phyloP scores from a whole-genome alignment of 1,140 invertebrate species.

The Pentalonia nigronervosa region DNA sequence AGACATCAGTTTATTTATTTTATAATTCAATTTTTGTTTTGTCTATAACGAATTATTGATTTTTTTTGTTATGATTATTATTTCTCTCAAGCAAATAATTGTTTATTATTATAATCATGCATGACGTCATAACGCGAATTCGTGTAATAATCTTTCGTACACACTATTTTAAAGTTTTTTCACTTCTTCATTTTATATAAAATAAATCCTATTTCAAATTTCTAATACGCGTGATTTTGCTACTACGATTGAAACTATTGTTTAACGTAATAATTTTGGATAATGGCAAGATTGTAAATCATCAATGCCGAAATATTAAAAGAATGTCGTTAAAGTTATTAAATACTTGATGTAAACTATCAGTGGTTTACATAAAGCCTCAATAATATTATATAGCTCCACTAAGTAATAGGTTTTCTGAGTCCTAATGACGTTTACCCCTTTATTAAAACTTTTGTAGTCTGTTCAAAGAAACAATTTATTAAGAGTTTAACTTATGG shows the following conservation, averaged over 20 bases:
- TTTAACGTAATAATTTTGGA: background rate
- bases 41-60: background rate
- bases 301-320: background rate
- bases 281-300: background rate
- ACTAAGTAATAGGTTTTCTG: background rate
- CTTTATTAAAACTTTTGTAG: conserved; percentile 20
- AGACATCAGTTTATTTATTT: conserved; percentile 11
- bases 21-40: background rate
- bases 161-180: background rate
- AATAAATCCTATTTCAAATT: background rate
- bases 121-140: background rate
- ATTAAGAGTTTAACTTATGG: background rate
- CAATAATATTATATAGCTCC: background rate
- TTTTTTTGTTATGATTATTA: background rate
- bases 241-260: background rate
- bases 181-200: background rate
- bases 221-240: background rate
- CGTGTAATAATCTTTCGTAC: background rate
- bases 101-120: background rate
- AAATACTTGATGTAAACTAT: background rate
- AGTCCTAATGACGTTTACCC: background rate
- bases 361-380: background rate
- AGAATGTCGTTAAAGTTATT: background rate
- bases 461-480: conserved; percentile 8
- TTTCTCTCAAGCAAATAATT: background rate